phyloP scores from a whole-genome alignment of 1,140 invertebrate genomes.

The Eciton burchellii region DNA sequence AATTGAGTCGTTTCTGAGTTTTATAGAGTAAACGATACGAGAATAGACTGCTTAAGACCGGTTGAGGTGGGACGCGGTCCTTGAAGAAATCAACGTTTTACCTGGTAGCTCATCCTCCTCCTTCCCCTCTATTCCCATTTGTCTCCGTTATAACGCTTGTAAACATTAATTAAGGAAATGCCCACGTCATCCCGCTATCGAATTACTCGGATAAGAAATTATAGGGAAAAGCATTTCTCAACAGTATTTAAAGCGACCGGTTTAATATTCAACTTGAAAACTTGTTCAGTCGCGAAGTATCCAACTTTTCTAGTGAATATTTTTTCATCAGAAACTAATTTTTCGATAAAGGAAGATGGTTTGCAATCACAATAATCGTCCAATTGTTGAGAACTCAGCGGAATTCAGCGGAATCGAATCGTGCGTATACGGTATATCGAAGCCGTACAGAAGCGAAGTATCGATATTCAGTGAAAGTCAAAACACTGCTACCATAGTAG shows the following conservation, averaged over 20 bases:
- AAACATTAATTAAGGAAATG: background rate
- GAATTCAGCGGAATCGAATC: conserved; percentile 13
- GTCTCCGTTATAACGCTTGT: background rate
- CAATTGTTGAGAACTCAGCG: background rate
- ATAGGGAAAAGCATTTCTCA: background rate
- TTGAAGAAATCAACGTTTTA: conserved; percentile 1
- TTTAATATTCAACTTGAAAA: background rate
- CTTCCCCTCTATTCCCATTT: background rate
- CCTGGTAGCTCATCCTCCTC: background rate
- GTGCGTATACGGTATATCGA: conserved; percentile 5
- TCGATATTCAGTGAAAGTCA: conserved; percentile 65
- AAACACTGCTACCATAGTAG: conserved; percentile 74
- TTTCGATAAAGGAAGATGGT: background rate
- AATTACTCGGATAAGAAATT: background rate
- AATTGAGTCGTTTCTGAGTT: conserved; percentile 52
- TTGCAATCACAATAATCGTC: background rate
- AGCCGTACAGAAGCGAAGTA: conserved; percentile 32
- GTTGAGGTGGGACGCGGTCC: conserved; percentile 1
- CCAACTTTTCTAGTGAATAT: background rate
- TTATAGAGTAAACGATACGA: conserved; percentile 54
- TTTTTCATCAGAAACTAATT: background rate
- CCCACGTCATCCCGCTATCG: background rate
- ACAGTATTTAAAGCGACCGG: background rate
- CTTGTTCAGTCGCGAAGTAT: background rate
- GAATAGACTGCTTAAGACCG: conserved; percentile 55